A percentile compares a stretch with the other conserved stretches of the same genome.
Conservation (phyloP, 2,888 invertebrate genomes). For the Teleiodes luculella region DNA sequence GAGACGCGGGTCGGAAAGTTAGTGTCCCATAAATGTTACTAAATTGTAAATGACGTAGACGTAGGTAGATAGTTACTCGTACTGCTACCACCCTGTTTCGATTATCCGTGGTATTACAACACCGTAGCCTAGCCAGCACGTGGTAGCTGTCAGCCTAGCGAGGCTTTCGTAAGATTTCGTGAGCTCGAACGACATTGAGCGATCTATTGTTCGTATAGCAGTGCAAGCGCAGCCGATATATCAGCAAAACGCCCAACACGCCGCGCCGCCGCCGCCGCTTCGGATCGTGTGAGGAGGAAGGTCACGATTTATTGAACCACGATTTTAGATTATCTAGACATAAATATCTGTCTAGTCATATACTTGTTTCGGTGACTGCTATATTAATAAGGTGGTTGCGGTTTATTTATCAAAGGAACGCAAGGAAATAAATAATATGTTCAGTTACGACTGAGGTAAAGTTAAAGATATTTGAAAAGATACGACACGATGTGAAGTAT, state of each 20-base stretch:
- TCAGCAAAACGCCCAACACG: constrained; percentile 7
- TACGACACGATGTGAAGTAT: too few species aligned
- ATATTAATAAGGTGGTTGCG: neutral
- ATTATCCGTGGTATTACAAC: constrained; percentile 13
- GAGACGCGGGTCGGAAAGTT: too few species aligned
- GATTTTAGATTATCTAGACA: constrained; percentile 21
- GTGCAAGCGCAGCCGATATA: constrained; percentile 23
- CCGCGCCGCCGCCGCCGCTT: constrained; percentile 33
- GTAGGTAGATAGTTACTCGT: too few species aligned
- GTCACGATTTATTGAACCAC: constrained; percentile 36
- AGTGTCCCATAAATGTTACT: too few species aligned
- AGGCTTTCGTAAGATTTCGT: constrained; percentile 70
- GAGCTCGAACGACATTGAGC: constrained; percentile 61
- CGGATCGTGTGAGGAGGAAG: constrained; percentile 60
- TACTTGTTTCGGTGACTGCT: neutral
- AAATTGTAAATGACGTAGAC: too few species aligned
- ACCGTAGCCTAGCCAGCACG: constrained; percentile 13
- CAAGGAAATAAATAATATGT: too few species aligned
- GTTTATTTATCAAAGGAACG: neutral
- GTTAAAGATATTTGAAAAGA: too few species aligned
- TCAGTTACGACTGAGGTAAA: too few species aligned
- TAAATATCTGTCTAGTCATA: neutral
- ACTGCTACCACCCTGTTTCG: constrained; percentile 2
- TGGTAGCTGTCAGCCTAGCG: constrained; percentile 20
- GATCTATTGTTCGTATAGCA: constrained; percentile 54